Evolutionary conservation across 2,888 invertebrate species (phyloP), one percentile per base, ranked within the genome.

Genomic region (Lamellibrachia satsuma): DNA sequence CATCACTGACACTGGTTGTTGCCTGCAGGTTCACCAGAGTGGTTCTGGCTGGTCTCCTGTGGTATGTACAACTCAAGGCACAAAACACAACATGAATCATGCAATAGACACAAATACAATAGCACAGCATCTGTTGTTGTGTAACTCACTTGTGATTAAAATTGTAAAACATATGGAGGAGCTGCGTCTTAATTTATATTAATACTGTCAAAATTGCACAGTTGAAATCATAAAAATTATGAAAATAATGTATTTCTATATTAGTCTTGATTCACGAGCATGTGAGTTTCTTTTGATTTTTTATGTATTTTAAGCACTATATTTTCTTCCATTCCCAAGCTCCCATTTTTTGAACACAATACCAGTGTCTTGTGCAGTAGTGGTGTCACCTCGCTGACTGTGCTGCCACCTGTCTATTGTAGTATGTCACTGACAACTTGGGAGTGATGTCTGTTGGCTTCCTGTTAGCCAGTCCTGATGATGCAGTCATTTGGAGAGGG

Each of bases 401-500:
- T 22, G 75, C 75, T 75, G n/a, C 11, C 90, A 52, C 27, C 60
- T 92, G 51, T 94, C 94, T 93, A 93, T 95, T 75, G 75, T 75
- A 98, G 98, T 98, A 98, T 95, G 95, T 96, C 6, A 98, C 98
- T 93, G 99, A 99, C 96, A 99, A 99, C 96, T 97, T 99, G 91
- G 98, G 98, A 7, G 97, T 99, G 92, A 99, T 99, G 99, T 99
- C 99, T 0, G 98, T 99, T 96, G 99, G 99, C 0, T 96, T 96
- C 93, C 94, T 96, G n/a, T 94, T 96, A 22, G 94, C 97, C 91
- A 98, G 98, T 95, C 98, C 98, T 0, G 98, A 98, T 96, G 98
- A 99, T 96, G 99, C 99, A 0, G 98, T 99, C n/a, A 99, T 99
- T 95, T 99, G 99, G 99, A 97, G 99, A 95, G 99, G 99, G 55